Evolutionary conservation across 1,140 invertebrate species (phyloP).

Genomic region (Hycleus cichorii): DNA sequence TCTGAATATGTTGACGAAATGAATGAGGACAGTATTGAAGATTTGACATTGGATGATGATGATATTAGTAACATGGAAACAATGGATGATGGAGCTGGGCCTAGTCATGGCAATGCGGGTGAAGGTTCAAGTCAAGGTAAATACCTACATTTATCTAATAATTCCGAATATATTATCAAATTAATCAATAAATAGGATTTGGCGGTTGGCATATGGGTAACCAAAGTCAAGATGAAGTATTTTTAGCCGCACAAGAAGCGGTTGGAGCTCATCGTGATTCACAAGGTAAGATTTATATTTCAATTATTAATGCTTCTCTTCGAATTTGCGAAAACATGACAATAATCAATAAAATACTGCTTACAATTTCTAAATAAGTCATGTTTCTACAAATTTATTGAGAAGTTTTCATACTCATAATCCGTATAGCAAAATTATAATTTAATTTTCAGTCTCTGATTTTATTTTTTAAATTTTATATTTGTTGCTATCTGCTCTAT

Average conservation of each 20-base stretch:
- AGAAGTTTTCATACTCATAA: slow-evolving; percentile 28
- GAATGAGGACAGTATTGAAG: slow-evolving; percentile 71
- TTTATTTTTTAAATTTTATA: slow-evolving; percentile 27
- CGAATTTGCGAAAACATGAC: slow-evolving; percentile 22
- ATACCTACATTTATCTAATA: background rate
- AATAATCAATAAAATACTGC: slow-evolving; percentile 1
- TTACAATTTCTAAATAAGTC: background rate
- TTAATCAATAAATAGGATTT: slow-evolving; percentile 43
- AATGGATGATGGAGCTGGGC: slow-evolving; percentile 50
- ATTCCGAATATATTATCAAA: background rate
- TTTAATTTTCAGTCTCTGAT: slow-evolving; percentile 37
- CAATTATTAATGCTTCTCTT: slow-evolving; percentile 30
- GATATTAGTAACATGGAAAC: slow-evolving; percentile 57
- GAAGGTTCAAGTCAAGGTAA: slow-evolving; percentile 53
- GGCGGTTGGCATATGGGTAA: slow-evolving; percentile 59
- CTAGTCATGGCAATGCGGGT: slow-evolving; percentile 48
- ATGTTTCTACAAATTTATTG: slow-evolving; percentile 18
- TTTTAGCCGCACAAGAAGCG: slow-evolving; percentile 62
- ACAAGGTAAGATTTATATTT: slow-evolving; percentile 60
- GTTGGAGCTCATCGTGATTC: slow-evolving; percentile 64
- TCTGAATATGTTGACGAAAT: slow-evolving; percentile 65
- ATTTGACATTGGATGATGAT: slow-evolving; percentile 74
- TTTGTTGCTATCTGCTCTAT: slow-evolving; percentile 11
- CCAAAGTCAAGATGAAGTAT: slow-evolving; percentile 64
- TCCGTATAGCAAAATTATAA: slow-evolving; percentile 35